Base-by-base conservation (phyloP, 2,888 invertebrate species). In the Acleris emargana region DNA sequence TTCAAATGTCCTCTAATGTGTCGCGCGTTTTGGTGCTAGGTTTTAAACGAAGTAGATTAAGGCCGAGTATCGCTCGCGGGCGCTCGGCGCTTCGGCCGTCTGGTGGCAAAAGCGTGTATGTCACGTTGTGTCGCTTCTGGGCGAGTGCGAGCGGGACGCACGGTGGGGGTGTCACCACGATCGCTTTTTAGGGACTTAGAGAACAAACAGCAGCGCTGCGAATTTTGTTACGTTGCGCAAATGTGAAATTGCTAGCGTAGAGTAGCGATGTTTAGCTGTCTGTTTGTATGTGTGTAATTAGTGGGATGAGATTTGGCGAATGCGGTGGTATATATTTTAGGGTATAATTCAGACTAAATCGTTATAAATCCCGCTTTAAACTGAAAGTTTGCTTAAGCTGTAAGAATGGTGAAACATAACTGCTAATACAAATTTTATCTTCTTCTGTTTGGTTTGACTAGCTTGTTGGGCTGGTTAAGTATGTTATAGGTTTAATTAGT, bases 1-100 rank as follows among this genome's bases (percentile, higher is more conserved):
- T 55, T 69, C 70, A 82, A 83, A 80, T 91, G 91, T 91, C 91
- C 83, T 91, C 91, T 91, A 91, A 91, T 91, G 87, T 91, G 91
- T 92, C 91, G 89, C 90, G 79, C 84, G 78, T 85, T 86, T 81
- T 83, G 78, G 84, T 82, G 85, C 86, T 84, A 80, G 84, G 85
- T 86, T 86, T 86, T 88, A 84, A 79, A 75, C 73, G 76, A 72
- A 77, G 75, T 69, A 70, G 53, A 58, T 71, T 89, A 90, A 78
- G 81, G 89, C 74, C 75, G 80, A 84, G 79, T 81, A 83, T 91
- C 68, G 82, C 78, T 74, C 78, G 84, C 71, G 68, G 67, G 69
- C 64, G 55, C 67, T 22, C 69, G 89, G 85, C 87, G 86, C 83
- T 87, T 89, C 68, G 70, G 87, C 68, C 82, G 81, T 87, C 74